Conservation (phyloP, 2,888 invertebrate species). For the Lasioglossum calceatum region DNA sequence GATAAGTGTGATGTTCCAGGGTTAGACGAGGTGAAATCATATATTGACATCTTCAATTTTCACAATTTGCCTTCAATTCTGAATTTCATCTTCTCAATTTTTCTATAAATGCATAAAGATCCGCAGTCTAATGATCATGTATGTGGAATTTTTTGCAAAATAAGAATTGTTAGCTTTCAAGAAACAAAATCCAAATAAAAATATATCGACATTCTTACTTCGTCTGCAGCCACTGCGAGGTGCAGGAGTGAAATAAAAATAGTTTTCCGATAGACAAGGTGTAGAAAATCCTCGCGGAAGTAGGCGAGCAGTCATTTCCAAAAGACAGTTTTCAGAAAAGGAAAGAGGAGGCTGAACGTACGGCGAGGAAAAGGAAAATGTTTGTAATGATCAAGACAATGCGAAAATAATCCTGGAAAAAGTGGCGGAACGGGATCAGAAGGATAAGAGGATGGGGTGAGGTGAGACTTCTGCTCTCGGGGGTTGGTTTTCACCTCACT, state of each 20-base stretch:
- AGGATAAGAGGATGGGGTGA: slow-evolving; percentile 61
- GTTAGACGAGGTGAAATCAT: no score
- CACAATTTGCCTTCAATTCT: no score
- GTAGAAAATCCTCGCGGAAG: neutral
- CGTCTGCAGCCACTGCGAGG: neutral
- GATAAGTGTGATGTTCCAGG: no score
- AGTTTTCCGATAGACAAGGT: neutral
- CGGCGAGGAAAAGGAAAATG: slow-evolving; percentile 42
- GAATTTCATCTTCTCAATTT: no score
- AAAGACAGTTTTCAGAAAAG: neutral
- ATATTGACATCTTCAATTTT: no score
- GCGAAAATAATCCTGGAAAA: slow-evolving; percentile 51
- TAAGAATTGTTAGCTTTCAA: neutral
- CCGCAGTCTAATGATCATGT: no score
- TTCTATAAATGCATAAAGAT: no score
- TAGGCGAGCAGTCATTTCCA: neutral
- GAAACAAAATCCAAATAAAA: no score
- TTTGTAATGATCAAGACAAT: slow-evolving; percentile 70
- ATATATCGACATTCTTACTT: neutral
- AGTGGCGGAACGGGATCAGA: slow-evolving; percentile 62
- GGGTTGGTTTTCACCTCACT: slow-evolving; percentile 76
- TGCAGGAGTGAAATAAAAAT: neutral
- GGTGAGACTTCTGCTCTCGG: slow-evolving; percentile 71
- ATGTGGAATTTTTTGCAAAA: no score
- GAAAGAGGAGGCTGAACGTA: neutral